phyloP scores from a whole-genome alignment of 2,888 invertebrate genomes.

The Mesoligia furuncula region DNA sequence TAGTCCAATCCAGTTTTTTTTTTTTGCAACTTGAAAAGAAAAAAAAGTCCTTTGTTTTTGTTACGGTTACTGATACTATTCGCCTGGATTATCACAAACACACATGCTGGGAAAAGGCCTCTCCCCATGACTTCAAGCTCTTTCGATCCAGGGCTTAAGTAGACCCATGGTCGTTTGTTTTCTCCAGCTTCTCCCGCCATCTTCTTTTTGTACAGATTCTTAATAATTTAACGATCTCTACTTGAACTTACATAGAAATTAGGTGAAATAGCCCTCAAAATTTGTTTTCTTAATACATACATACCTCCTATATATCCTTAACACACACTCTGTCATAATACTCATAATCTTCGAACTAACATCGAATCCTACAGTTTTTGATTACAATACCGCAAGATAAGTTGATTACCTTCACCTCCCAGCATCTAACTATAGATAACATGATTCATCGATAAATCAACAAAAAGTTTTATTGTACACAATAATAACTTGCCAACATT shows the following conservation, averaged over 20 bases:
- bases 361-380: slow-evolving; percentile 26
- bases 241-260: not conserved
- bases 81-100: too few relatives aligned
- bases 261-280: not conserved
- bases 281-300: not conserved
- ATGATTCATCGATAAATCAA: slow-evolving; percentile 34
- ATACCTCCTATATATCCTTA: too few relatives aligned
- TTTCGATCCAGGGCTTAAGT: too few relatives aligned
- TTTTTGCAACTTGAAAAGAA: not conserved
- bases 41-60: too few relatives aligned
- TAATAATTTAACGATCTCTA: too few relatives aligned
- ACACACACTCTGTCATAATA: too few relatives aligned
- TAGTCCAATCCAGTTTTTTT: not conserved
- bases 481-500: slow-evolving; percentile 27
- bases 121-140: too few relatives aligned
- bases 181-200: too few relatives aligned
- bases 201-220: too few relatives aligned
- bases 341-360: not conserved
- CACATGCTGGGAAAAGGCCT: too few relatives aligned
- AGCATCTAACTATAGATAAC: not conserved
- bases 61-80: too few relatives aligned
- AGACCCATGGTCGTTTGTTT: too few relatives aligned
- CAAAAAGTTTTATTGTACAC: slow-evolving; percentile 28
- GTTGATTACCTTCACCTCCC: slow-evolving; percentile 47
- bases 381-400: slow-evolving; percentile 22